phyloP scores from a whole-genome alignment of 2,113 vertebrate species.

The Vombatus ursinus region DNA sequence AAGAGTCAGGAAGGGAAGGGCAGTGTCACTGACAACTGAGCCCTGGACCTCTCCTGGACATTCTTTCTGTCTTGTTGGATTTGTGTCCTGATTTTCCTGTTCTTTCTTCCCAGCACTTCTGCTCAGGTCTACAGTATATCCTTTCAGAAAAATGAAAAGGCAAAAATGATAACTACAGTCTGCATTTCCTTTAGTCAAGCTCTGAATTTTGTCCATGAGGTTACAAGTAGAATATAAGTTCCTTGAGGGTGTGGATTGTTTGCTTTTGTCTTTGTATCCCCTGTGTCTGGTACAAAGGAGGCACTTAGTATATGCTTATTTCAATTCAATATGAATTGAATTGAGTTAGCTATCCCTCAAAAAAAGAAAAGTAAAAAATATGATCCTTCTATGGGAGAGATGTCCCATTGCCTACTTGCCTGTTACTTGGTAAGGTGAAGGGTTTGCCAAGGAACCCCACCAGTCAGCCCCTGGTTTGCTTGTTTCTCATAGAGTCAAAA shows the following conservation, averaged over 20 bases:
- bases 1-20: no score
- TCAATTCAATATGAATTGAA: not conserved
- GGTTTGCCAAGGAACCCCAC: not conserved
- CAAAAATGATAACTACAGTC: not conserved
- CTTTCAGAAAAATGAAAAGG: not conserved
- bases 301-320: not conserved
- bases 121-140: not conserved
- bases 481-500: not conserved
- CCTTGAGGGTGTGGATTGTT: not conserved
- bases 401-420: not conserved
- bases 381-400: not conserved
- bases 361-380: not conserved
- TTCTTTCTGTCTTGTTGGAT: not conserved
- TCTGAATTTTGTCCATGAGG: not conserved
- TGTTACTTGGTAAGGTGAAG: not conserved
- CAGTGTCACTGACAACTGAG: not conserved
- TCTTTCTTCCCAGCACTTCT: not conserved
- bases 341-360: not conserved
- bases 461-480: not conserved
- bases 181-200: not conserved
- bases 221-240: not conserved
- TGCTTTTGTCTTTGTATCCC: not conserved
- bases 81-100: not conserved
- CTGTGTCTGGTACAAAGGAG: not conserved
- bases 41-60: no score